Evolutionary conservation across 92 coral and sea anemone genomes (phyloP).

Genomic region (Paragorgia papillata): DNA sequence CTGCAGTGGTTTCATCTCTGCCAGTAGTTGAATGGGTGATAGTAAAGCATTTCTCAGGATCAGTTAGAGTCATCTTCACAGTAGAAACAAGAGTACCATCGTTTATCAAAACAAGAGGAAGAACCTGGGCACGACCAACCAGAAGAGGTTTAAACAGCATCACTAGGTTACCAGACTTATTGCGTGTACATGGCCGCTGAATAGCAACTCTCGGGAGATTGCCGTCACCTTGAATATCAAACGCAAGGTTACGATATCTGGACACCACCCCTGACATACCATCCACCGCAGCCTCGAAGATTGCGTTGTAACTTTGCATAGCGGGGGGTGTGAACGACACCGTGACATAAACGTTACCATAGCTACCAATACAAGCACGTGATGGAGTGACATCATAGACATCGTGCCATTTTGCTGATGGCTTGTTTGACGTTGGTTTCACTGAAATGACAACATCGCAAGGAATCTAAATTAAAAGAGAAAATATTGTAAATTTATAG

Average conservation of each 20-base stretch:
- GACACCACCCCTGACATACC: conserved; percentile 96
- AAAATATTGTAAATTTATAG: neutral
- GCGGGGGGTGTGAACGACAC: conserved; percentile 94
- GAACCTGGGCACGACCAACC: conserved; percentile 84
- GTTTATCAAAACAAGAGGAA: conserved; percentile 75
- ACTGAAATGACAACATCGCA: conserved; percentile 93
- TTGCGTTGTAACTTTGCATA: conserved; percentile 91
- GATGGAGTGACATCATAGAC: conserved; percentile 91
- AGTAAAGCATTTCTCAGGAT: conserved; percentile 57
- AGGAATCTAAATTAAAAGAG: conserved; percentile 67
- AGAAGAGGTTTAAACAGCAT: conserved; percentile 83
- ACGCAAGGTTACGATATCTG: conserved; percentile 87
- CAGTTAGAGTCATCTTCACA: conserved; percentile 78
- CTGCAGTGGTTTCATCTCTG: conserved; percentile 58
- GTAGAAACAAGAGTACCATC: conserved; percentile 88
- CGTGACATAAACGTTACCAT: conserved; percentile 83
- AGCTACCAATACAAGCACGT: conserved; percentile 93
- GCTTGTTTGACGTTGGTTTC: conserved; percentile 92
- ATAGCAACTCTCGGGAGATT: conserved; percentile 87
- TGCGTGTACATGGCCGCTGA: conserved; percentile 85
- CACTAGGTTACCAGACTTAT: conserved; percentile 88
- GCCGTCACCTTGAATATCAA: conserved; percentile 99
- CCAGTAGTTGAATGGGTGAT: conserved; percentile 63
- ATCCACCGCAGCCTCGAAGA: conserved; percentile 94
- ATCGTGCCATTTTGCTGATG: conserved; percentile 97